Percentiles rank a stretch among this genome's conserved stretches.
Evolutionary conservation across 1,140 invertebrate species (phyloP).

Genomic region (Diachasma alloeum): DNA sequence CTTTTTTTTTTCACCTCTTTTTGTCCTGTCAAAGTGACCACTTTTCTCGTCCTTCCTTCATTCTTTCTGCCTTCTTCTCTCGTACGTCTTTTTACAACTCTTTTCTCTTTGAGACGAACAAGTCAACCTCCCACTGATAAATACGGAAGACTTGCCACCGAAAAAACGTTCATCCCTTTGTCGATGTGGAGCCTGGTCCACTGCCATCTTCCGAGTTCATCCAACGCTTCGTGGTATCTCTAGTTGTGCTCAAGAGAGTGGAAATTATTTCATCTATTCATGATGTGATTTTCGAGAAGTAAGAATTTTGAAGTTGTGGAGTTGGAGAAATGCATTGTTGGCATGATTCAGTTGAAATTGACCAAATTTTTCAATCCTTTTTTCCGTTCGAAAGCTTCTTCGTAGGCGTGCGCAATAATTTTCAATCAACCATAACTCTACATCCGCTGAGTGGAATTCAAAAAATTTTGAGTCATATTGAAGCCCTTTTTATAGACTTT

Average conservation of each 20-base stretch:
- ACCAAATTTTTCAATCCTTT: too few relatives aligned
- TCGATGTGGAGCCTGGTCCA: neutral
- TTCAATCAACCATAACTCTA: too few relatives aligned
- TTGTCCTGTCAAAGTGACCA: conserved; percentile 6
- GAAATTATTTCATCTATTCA: neutral
- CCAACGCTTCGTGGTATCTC: neutral
- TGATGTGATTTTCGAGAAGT: neutral
- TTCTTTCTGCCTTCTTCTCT: neutral
- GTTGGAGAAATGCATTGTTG: neutral
- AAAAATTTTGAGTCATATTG: too few relatives aligned
- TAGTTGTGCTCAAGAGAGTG: neutral
- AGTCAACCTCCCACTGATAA: neutral
- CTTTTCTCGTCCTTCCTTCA: neutral
- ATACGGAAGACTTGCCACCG: conserved; percentile 9
- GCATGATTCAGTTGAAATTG: too few relatives aligned
- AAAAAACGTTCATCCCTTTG: neutral
- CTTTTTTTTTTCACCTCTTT: neutral
- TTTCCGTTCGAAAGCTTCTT: too few relatives aligned
- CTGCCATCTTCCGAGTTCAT: neutral
- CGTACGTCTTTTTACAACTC: neutral
- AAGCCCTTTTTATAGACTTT: too few relatives aligned
- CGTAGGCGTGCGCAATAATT: too few relatives aligned
- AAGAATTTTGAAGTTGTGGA: neutral
- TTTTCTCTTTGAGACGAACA: neutral
- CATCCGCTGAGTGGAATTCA: too few relatives aligned